Evolutionary conservation across 2,113 vertebrate species (phyloP), one percentile per base, ranked within the genome.

Genomic region (Chionodraco myersi): DNA sequence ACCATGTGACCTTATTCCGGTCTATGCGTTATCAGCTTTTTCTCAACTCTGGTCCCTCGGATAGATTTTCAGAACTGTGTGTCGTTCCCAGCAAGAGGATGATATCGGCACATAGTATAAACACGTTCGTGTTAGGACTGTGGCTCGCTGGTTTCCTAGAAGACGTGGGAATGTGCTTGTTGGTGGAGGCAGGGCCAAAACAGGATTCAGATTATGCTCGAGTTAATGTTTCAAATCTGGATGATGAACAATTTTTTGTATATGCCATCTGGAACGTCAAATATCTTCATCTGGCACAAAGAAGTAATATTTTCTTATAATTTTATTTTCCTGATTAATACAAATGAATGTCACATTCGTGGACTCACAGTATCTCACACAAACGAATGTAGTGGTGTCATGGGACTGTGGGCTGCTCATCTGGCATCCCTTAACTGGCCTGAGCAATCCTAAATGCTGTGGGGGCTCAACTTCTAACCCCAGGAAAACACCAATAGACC

Each of bases 401-500:
- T 56, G 13, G 75, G 79, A 60, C 66, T 69, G 48, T 58, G 69
- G 80, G 64, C 63, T 69, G 11, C 75, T 91, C 91, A 92, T 92
- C 90, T 92, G 92, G 89, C 80, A 91, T 89, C 85, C 76, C 67
- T 90, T 88, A 91, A 83, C 89, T 69, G 68, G 65, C 59, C 79
- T 61, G 80, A 78, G 77, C 76, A 61, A 78, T 78, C 86, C 78
- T 88, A 77, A 92, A 86, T 88, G 83, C 79, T 86, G 83, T 48
- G 83, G 77, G 81, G 85, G 91, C 84, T 92, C 90, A 92, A 91
- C 90, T 90, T 83, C 75, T 91, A 92, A 93, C 91, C 90, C 85
- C 87, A 89, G 90, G 90, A 93, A 89, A 91, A 88, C 88, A 88
- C 90, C 87, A 89, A 79, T 90, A 93, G 89, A 91, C 88, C 85